Percentiles rank a stretch among this genome's conserved stretches.
Evolutionary conservation across 1,140 invertebrate genomes (phyloP).

Genomic region (Helicorthomorpha holstii): DNA sequence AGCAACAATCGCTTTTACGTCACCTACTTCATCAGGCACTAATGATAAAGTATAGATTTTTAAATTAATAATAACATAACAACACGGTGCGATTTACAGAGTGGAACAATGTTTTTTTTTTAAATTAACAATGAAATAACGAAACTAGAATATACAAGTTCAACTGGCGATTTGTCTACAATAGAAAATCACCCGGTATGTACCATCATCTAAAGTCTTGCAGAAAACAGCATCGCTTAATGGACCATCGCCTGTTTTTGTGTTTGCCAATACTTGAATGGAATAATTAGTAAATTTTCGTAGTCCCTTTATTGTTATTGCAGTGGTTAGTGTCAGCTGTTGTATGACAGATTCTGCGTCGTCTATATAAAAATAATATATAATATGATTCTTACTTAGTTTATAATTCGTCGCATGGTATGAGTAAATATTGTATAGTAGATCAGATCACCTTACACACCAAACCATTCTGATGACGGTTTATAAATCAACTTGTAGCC

Average conservation of each 20-base stretch:
- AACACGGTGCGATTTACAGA: too few species aligned
- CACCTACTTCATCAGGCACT: constrained; percentile 44
- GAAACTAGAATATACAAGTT: too few species aligned
- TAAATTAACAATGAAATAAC: too few species aligned
- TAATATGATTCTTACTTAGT: background rate
- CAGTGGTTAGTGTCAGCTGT: background rate
- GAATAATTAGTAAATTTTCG: constrained; percentile 79
- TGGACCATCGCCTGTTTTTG: constrained; percentile 74
- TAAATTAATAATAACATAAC: too few species aligned
- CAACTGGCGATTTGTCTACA: too few species aligned
- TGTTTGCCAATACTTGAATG: constrained; percentile 70
- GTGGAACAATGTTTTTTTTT: too few species aligned
- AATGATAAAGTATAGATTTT: too few species aligned
- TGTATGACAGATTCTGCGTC: background rate
- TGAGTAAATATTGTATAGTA: too few species aligned
- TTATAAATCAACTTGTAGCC: constrained; percentile 14
- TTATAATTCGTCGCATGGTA: background rate
- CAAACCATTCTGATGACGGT: constrained; percentile 48
- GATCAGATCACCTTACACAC: constrained; percentile 41
- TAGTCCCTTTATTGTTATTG: background rate
- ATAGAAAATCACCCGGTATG: too few species aligned
- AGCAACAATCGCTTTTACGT: constrained; percentile 82
- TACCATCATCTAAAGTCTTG: constrained; percentile 79
- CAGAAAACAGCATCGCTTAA: constrained; percentile 65
- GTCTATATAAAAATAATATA: background rate